phyloP scores from a whole-genome alignment of 2,888 invertebrate species.

The Nebria salina region DNA sequence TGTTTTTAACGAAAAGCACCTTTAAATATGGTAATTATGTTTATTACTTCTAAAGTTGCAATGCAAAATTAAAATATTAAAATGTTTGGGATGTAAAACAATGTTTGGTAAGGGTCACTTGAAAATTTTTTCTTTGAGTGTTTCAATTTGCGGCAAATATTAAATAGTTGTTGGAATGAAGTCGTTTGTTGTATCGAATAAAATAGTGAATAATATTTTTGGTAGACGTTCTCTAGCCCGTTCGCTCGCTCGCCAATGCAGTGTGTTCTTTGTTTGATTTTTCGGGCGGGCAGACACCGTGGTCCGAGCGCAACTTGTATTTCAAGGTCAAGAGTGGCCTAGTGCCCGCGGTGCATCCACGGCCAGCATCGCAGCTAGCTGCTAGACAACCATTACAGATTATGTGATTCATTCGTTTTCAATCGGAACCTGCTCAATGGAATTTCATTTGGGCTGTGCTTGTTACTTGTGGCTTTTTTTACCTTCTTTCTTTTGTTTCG shows the following conservation, averaged over 20 bases:
- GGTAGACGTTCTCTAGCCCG: too few species aligned
- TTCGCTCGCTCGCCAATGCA: background rate
- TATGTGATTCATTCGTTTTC: constrained; percentile 45
- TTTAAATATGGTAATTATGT: too few species aligned
- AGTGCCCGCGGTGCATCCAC: constrained; percentile 55
- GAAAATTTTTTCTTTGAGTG: too few species aligned
- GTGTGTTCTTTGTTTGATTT: constrained; percentile 13
- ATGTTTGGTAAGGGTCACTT: too few species aligned
- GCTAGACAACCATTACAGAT: constrained; percentile 18
- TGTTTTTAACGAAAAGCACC: too few species aligned
- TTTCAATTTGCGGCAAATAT: too few species aligned
- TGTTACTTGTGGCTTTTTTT: constrained; percentile 12
- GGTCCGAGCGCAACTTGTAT: constrained; percentile 47
- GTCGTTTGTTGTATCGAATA: background rate
- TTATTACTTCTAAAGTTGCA: too few species aligned
- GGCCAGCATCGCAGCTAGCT: constrained; percentile 42
- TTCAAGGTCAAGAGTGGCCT: constrained; percentile 61
- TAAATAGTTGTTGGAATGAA: background rate
- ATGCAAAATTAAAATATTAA: too few species aligned
- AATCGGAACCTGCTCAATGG: constrained; percentile 46
- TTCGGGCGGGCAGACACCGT: constrained; percentile 16
- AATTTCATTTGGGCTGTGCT: constrained; percentile 39
- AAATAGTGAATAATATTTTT: background rate
- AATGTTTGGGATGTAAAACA: too few species aligned
- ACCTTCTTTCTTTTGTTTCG: background rate